These are phyloP conservation scores for Prietella phreatophila DNA, from an alignment of 2,113 vertebrate genomes.

Conservation along the genomic window DNA sequence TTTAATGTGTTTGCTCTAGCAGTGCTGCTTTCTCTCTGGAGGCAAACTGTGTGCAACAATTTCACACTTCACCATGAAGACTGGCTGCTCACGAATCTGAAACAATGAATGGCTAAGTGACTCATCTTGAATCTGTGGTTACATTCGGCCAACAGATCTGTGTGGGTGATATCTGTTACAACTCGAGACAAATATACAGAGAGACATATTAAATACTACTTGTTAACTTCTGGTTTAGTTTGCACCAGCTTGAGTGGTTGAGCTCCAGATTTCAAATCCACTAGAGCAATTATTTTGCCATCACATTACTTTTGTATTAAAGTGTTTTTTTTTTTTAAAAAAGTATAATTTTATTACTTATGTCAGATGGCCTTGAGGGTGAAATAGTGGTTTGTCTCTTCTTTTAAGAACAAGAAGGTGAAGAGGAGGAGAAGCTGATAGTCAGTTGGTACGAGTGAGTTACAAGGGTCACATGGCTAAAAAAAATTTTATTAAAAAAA, in stretches of 20 bases:
- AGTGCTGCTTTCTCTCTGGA: conserved; percentile 14
- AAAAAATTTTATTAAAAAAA: not conserved
- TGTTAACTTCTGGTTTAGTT: conserved; percentile 42
- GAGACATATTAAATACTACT: conserved; percentile 41
- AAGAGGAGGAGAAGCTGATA: not conserved
- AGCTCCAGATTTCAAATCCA: conserved; percentile 16
- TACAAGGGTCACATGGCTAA: too few species aligned
- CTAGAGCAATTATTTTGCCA: not conserved
- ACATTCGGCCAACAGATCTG: conserved; percentile 41
- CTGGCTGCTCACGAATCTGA: conserved; percentile 28
- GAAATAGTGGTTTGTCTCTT: not conserved
- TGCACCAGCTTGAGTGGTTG: conserved; percentile 10
- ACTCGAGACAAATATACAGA: conserved; percentile 39
- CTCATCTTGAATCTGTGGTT: conserved; percentile 38
- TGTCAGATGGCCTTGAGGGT: not conserved
- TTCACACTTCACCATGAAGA: conserved; percentile 36
- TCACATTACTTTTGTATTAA: too few species aligned
- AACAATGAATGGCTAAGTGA: conserved; percentile 48
- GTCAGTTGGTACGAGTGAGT: not conserved
- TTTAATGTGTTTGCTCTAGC: conserved; percentile 32
- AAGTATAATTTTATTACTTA: not conserved
- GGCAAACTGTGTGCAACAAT: conserved; percentile 23
- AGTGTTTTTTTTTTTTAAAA: too few species aligned
- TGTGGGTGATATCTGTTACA: conserved; percentile 49
- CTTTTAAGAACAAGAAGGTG: not conserved